These are phyloP conservation scores for Synodontis membranacea DNA, from an alignment of 2,113 vertebrate genomes.

Conservation along the genomic window DNA sequence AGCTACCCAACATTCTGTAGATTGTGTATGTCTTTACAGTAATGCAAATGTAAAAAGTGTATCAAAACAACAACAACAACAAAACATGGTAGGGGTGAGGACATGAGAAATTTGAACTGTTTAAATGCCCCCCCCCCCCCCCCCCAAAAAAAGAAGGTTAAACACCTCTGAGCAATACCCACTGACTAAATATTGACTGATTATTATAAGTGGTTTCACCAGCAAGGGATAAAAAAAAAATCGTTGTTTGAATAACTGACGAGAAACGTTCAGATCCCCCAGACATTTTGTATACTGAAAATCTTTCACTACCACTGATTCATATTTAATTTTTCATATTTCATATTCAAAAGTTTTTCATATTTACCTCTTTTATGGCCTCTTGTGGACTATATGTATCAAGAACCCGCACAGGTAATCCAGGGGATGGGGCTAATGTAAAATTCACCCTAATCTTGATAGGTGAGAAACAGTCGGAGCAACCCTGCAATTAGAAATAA, in stretches of 20 bases:
- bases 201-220: not conserved
- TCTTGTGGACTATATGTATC: slow-evolving; percentile 49
- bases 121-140: not conserved
- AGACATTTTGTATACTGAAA: not conserved
- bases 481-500: slow-evolving; percentile 47
- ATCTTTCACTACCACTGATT: not conserved
- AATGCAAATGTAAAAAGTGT: not conserved
- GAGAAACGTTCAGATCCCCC: not conserved
- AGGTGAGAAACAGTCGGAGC: slow-evolving; percentile 58
- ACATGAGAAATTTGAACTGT: not conserved
- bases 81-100: not conserved
- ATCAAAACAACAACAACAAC: no score
- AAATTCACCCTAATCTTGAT: slow-evolving; percentile 55
- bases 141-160: not conserved
- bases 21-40: not conserved
- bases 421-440: not conserved
- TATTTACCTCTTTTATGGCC: slow-evolving; percentile 48
- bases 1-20: not conserved
- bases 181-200: not conserved
- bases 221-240: no score
- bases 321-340: not conserved
- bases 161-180: not conserved
- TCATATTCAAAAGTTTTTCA: not conserved
- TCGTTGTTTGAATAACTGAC: not conserved
- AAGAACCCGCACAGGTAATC: slow-evolving; percentile 41